Evolutionary conservation across 1,140 invertebrate species (phyloP), one percentile per base, ranked within the genome.

Genomic region (Choristoneura fumiferana): DNA sequence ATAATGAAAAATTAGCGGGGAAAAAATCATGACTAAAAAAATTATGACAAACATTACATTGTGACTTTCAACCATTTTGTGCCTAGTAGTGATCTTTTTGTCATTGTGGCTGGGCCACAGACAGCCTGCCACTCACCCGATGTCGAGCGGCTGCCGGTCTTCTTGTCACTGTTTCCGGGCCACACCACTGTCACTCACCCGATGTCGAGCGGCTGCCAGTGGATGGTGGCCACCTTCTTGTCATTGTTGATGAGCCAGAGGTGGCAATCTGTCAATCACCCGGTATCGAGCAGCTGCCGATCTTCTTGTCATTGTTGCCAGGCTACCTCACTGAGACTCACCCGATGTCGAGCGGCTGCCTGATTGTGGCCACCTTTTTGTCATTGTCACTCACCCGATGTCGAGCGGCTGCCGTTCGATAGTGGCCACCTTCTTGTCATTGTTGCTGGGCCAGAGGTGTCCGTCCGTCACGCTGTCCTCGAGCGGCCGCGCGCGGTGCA

Each of bases 331-430:
- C n/a, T n/a, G n/a, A n/a, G n/a, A n/a, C n/a, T n/a, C n/a, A 98
- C 96, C 96, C 96, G 85, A 29, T 29, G 22, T 29, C 22, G 22
- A 29, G 22, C 22, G 22, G 22, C 22, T 29, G 22, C 22, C 22
- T 8, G 9, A 13, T 38, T 2, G 9, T 13, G 9, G 9, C 13
- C 37, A 38, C 9, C 9, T 38, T n/a, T n/a, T 4, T 13, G 37
- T 38, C 37, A 38, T 38, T 38, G 9, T n/a, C n/a, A 52, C 95
- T 92, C 92, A 98, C 96, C 96, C 96, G 85, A 96, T 95, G 77
- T 96, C 95, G 45, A 97, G 92, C 17, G 95, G 95, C 72, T 94
- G 94, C 60, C 94, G 91, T 65, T 95, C 94, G 64, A 98, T 95
- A 73, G 83, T 86, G 61, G 81, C 78, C n/a, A 81, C 77, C 38